Evolutionary conservation across 2,113 vertebrate species (phyloP), one percentile per base, ranked within the genome.

Genomic region (Variabilichromis moorii): DNA sequence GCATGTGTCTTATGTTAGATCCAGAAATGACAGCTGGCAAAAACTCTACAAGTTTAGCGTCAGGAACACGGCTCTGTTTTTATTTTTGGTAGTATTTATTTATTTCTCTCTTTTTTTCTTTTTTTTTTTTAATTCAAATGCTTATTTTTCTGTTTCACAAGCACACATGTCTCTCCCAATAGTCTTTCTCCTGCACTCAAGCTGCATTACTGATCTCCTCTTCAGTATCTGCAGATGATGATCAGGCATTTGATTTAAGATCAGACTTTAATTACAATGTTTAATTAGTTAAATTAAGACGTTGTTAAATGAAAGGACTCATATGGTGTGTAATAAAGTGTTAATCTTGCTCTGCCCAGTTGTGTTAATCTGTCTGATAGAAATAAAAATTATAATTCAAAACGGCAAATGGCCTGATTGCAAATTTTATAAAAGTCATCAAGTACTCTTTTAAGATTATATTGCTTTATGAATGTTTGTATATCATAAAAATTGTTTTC

Each of bases 111-210:
- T 0, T 9, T 17, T 59, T 14, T 55, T 1, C 4, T 4, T 8
- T 4, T 47, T 3, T 19, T 5, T 40, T 40, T 11, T 11, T 37
- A 1, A 35, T 63, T 63, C 66, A 42, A 42, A 71, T 42, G 2
- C 57, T 33, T 63, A 5, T 71, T 42, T 21, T 42, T 40, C n/a
- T 24, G 12, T 71, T 71, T 71, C n/a, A 71, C 66, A 71, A 42
- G 8, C 40, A 24, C 35, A 71, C 1, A 1, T 0, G 12, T 71
- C 35, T 71, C 17, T 24, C 35, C 66, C 7, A 24, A 4, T 71
- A 24, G 66, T 0, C 37, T 42, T 40, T 24, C 21, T 40, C 66
- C 31, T 1, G 61, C 61, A n/a, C 31, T 66, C 31, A 7, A 71
- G 66, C 42, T 76, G 24, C 26, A 17, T 26, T 28, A 28, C 24